Percentiles rank a stretch among this genome's conserved stretches.
Evolutionary conservation across 2,113 vertebrate species (phyloP).

Genomic region (Clarias batrachus): DNA sequence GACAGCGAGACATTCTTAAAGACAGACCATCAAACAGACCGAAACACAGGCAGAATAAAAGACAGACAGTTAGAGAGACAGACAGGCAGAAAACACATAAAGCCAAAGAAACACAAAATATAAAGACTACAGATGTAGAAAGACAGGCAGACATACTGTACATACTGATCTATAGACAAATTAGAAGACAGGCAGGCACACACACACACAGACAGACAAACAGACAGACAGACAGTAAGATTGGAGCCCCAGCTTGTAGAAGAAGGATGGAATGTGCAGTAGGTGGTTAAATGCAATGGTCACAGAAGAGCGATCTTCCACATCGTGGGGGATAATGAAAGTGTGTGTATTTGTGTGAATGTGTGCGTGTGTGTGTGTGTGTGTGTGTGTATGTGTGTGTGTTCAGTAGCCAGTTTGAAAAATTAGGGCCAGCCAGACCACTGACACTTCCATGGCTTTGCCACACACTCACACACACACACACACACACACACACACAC

Average conservation of each 20-base stretch:
- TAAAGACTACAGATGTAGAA: not conserved
- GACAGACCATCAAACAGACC: not conserved
- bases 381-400: not conserved
- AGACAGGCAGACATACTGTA: not conserved
- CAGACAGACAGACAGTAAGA: not conserved
- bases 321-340: constrained; percentile 19
- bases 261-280: not conserved
- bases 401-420: constrained; percentile 10
- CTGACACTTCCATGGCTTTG: not conserved
- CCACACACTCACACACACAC: not conserved
- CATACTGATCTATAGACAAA: not conserved
- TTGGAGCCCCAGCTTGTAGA: not conserved
- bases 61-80: not conserved
- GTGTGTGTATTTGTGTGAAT: constrained; percentile 11
- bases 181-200: not conserved
- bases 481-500: not conserved
- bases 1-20: not conserved
- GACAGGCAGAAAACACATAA: not conserved
- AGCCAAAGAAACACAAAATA: not conserved
- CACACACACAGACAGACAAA: not conserved
- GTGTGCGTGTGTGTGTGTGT: constrained; percentile 9
- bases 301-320: constrained; percentile 20
- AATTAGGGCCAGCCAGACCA: constrained; percentile 1
- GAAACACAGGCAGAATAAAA: not conserved
- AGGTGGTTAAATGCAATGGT: constrained; percentile 14